phyloP scores from a whole-genome alignment of 2,888 invertebrate species.

The Lepetodrilus schrolli region DNA sequence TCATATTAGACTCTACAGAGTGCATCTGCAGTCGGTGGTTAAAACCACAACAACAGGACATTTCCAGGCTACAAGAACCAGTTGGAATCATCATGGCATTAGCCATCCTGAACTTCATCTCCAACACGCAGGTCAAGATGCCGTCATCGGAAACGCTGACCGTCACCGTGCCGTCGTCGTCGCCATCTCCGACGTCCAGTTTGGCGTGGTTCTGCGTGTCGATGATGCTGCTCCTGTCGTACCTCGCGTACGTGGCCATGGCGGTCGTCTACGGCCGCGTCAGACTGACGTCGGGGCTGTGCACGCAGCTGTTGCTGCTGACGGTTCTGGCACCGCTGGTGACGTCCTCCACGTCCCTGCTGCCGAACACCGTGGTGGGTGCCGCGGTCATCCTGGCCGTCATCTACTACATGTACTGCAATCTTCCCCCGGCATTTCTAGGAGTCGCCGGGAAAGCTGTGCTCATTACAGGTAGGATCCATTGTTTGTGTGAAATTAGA shows the following conservation, averaged over 20 bases:
- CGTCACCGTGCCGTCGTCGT: neutral
- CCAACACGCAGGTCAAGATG: neutral
- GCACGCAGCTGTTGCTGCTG: slow-evolving; percentile 31
- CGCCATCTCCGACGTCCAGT: neutral
- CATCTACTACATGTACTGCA: slow-evolving; percentile 37
- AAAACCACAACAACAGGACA: no score
- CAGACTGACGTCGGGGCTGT: slow-evolving; percentile 27
- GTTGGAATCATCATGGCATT: no score
- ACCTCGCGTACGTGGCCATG: slow-evolving; percentile 15
- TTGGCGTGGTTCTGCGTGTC: neutral
- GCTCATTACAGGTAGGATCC: slow-evolving; percentile 61
- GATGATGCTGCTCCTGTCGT: neutral
- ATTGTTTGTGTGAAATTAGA: no score
- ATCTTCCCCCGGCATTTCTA: slow-evolving; percentile 38
- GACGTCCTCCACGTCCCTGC: neutral
- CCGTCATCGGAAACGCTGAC: no score
- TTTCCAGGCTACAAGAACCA: no score
- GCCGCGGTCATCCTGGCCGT: neutral
- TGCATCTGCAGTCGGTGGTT: no score
- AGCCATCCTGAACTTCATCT: neutral
- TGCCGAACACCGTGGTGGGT: slow-evolving; percentile 2
- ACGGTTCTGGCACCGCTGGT: neutral
- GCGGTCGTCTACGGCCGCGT: slow-evolving; percentile 28
- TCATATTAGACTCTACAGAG: no score
- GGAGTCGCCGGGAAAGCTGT: slow-evolving; percentile 50